These are phyloP conservation scores for Bombus haemorrhoidalis DNA, from an alignment of 1,140 invertebrate species.

Conservation along the genomic window DNA sequence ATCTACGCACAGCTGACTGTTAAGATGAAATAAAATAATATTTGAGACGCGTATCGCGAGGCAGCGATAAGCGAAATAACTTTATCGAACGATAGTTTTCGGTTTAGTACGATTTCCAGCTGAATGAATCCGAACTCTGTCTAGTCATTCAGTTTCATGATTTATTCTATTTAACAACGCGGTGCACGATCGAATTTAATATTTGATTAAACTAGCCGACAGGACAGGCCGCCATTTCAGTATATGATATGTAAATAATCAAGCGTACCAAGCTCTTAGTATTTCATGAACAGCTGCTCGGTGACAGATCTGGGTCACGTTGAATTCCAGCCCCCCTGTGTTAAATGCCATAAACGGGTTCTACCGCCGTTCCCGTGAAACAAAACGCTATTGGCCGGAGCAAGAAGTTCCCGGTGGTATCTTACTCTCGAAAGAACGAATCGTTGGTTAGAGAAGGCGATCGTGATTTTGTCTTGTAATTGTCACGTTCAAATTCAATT, in stretches of 20 bases:
- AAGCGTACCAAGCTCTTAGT: constrained; percentile 22
- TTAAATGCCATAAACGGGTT: constrained; percentile 16
- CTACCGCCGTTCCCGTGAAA: neutral
- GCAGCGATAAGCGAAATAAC: too few species aligned
- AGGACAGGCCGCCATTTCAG: constrained; percentile 20
- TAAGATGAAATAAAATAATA: neutral
- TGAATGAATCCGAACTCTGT: neutral
- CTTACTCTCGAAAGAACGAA: neutral
- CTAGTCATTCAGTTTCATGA: neutral
- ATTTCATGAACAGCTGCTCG: constrained; percentile 34
- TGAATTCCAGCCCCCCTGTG: neutral
- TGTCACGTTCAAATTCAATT: neutral
- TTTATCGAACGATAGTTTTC: too few species aligned
- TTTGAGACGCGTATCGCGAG: too few species aligned
- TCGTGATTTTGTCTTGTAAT: neutral
- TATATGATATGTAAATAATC: constrained; percentile 35
- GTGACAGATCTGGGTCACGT: constrained; percentile 32
- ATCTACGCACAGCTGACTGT: neutral
- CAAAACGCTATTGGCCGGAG: neutral
- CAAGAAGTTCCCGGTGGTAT: neutral
- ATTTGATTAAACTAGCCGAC: constrained; percentile 43
- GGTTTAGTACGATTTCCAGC: neutral
- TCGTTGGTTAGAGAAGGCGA: neutral
- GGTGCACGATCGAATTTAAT: constrained; percentile 18
- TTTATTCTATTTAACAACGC: neutral